A percentile compares a stretch with the other conserved stretches of the same genome.
These are phyloP conservation scores for Drosophila setifemur DNA, from an alignment of 1,140 invertebrate genomes.

Conservation along the genomic window DNA sequence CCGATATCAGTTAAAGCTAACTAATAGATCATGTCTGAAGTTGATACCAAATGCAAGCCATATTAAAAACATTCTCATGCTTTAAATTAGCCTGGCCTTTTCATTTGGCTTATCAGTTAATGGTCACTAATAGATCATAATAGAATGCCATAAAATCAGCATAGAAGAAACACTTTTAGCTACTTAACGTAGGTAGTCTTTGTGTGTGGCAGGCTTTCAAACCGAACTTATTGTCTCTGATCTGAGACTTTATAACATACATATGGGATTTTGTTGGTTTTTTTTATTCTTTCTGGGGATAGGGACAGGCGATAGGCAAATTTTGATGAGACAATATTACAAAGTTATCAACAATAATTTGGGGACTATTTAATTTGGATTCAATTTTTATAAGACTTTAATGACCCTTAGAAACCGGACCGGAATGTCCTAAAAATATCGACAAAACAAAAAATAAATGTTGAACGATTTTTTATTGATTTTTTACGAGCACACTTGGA, in stretches of 20 bases:
- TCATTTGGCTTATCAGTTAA: slow-evolving; percentile 64
- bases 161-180: slow-evolving; percentile 42
- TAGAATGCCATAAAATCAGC: slow-evolving; percentile 59
- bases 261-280: slow-evolving; percentile 4
- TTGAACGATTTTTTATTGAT: slow-evolving; percentile 55
- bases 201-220: slow-evolving; percentile 48
- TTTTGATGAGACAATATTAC: slow-evolving; percentile 45
- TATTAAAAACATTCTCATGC: slow-evolving; percentile 1
- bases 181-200: slow-evolving; percentile 48
- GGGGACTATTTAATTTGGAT: slow-evolving; percentile 63
- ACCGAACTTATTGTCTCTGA: slow-evolving; percentile 1
- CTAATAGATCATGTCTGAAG: slow-evolving; percentile 19
- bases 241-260: slow-evolving; percentile 5
- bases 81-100: slow-evolving; percentile 6
- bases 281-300: slow-evolving; percentile 32
- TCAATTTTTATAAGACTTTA: slow-evolving; percentile 67
- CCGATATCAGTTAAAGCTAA: neutral
- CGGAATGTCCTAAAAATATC: slow-evolving; percentile 6
- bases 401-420: slow-evolving; percentile 37
- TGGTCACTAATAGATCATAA: slow-evolving; percentile 76
- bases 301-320: slow-evolving; percentile 51
- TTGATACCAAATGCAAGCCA: neutral
- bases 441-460: slow-evolving; percentile 25
- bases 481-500: slow-evolving; percentile 59
- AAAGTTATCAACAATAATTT: slow-evolving; percentile 47